A percentile compares a stretch with the other conserved stretches of the same genome.
Conservation (phyloP, 2,797 vertebrate species). For the Buphagus erythrorhynchus region DNA sequence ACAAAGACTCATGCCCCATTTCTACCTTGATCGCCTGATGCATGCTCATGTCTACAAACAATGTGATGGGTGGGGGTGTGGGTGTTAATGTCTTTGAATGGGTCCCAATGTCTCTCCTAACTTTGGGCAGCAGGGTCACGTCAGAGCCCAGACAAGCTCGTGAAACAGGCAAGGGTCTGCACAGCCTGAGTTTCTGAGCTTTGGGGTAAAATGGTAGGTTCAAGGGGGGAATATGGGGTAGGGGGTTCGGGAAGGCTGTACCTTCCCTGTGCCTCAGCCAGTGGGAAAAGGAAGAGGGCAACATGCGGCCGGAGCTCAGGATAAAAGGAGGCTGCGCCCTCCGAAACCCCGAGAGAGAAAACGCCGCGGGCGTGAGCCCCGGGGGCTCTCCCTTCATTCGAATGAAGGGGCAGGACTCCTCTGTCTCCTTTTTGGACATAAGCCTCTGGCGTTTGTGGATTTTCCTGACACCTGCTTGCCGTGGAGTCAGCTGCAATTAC, state of each 20-base stretch:
- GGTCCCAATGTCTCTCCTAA: too few relatives aligned
- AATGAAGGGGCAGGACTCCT: neutral
- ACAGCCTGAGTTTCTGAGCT: neutral
- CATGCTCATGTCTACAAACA: too few relatives aligned
- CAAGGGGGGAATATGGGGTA: too few relatives aligned
- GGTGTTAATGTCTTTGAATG: neutral
- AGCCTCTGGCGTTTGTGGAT: accelerated
- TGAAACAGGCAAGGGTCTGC: neutral
- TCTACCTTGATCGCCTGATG: neutral
- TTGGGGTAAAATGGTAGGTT: neutral
- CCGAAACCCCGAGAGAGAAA: neutral
- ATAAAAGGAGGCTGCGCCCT: neutral
- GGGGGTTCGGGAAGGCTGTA: neutral
- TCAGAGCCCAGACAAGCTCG: neutral
- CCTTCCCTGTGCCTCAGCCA: too few relatives aligned
- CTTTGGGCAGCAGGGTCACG: neutral
- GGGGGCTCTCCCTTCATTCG: accelerated
- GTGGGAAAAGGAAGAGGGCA: neutral
- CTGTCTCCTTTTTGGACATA: neutral
- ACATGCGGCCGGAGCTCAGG: accelerated
- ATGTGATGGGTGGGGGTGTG: neutral
- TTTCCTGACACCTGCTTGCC: neutral
- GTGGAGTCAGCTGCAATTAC: neutral
- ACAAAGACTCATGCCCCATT: neutral
- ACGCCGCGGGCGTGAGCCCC: too few relatives aligned